A percentile compares a stretch with the other conserved stretches of the same genome.
These are phyloP conservation scores for Acrocephalus scirpaceus DNA, from an alignment of 2,797 vertebrate genomes.

Conservation along the genomic window DNA sequence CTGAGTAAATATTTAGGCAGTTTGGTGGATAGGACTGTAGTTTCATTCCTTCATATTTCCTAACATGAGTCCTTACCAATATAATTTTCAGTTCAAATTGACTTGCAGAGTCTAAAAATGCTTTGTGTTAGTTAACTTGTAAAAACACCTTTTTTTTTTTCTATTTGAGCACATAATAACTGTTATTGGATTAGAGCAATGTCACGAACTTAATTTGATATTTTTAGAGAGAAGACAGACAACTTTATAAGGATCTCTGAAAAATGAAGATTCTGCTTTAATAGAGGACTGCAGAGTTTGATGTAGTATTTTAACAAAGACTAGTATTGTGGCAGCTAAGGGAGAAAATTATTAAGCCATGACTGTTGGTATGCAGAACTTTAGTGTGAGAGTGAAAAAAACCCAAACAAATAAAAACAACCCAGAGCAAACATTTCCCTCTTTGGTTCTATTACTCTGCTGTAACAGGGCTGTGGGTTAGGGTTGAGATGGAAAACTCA, in stretches of 20 bases:
- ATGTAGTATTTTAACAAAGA: not conserved
- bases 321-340: not conserved
- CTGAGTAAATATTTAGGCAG: slow-evolving; percentile 21
- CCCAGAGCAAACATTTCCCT: not conserved
- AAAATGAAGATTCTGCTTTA: slow-evolving; percentile 39
- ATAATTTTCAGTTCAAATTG: slow-evolving; percentile 15
- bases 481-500: not conserved
- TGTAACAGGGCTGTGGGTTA: not conserved
- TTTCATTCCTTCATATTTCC: not conserved
- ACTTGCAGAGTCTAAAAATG: slow-evolving; percentile 35
- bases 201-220: slow-evolving; percentile 3
- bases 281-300: not conserved
- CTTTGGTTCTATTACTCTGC: not conserved
- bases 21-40: not conserved
- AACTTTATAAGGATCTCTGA: slow-evolving; percentile 11
- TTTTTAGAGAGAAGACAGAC: slow-evolving; percentile 36
- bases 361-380: not conserved
- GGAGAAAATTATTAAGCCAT: not conserved
- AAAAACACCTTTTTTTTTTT: not conserved
- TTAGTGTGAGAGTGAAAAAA: not conserved
- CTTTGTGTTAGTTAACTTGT: slow-evolving; percentile 22
- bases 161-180: slow-evolving; percentile 2
- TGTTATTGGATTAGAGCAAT: not conserved
- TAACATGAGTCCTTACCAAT: not conserved
- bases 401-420: not conserved